A percentile compares a stretch with the other conserved stretches of the same genome.
These are phyloP conservation scores for Pollenia angustigena DNA, from an alignment of 2,888 invertebrate species.

Conservation along the genomic window DNA sequence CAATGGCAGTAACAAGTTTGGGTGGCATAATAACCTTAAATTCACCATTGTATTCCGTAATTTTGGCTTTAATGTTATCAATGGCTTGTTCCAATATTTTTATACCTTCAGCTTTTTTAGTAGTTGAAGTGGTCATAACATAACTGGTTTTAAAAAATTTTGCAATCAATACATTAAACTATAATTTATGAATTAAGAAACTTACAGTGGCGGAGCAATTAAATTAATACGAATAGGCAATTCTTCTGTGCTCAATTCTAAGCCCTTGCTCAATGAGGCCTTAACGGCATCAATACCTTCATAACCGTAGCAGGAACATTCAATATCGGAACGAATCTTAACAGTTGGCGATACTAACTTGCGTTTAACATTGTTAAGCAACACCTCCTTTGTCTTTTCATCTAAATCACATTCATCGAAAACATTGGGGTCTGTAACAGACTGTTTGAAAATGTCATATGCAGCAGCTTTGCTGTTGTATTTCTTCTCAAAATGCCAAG, in stretches of 20 bases:
- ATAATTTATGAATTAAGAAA: constrained; percentile 84
- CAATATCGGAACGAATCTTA: constrained; percentile 96
- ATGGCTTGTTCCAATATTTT: constrained; percentile 95
- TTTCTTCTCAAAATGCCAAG: constrained; percentile 99
- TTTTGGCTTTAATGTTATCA: constrained; percentile 92
- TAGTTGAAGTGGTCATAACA: constrained; percentile 99
- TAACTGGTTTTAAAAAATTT: constrained; percentile 77
- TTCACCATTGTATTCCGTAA: constrained; percentile 93
- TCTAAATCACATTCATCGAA: constrained; percentile 98
- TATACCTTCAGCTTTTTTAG: constrained; percentile 97
- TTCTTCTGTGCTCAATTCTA: constrained; percentile 95
- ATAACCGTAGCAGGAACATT: constrained; percentile 97
- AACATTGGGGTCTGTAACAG: constrained; percentile 96
- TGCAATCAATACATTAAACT: not conserved
- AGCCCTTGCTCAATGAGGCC: constrained; percentile 94
- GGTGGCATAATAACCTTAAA: constrained; percentile 98
- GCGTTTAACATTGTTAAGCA: constrained; percentile 96
- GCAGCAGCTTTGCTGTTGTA: constrained; percentile 97
- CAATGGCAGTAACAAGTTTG: constrained; percentile 98
- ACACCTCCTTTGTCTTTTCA: constrained; percentile 94
- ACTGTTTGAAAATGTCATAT: constrained; percentile 99
- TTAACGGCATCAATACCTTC: constrained; percentile 99
- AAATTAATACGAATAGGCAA: constrained; percentile 99
- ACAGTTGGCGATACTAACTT: constrained; percentile 99
- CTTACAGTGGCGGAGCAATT: constrained; percentile 97